These are phyloP conservation scores for Noctua pronuba DNA, from an alignment of 2,888 invertebrate species.

Conservation along the genomic window DNA sequence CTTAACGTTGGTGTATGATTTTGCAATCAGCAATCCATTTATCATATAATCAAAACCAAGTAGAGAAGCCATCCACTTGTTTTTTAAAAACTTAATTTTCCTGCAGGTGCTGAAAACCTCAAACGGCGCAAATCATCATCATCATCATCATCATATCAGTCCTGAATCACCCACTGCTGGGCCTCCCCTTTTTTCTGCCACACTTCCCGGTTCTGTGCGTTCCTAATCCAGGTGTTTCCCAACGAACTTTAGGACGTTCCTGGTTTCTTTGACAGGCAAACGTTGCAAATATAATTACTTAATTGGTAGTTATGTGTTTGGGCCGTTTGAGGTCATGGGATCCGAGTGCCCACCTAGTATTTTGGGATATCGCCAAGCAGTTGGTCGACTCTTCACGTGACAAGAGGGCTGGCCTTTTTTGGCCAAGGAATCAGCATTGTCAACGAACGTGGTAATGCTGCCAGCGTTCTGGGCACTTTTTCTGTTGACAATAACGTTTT, in stretches of 20 bases:
- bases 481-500: too few relatives aligned
- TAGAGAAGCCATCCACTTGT: not conserved
- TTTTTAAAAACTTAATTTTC: not conserved
- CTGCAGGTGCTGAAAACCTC: not conserved
- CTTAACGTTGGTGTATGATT: not conserved
- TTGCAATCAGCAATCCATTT: constrained; percentile 17
- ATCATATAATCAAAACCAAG: constrained; percentile 5
- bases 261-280: too few relatives aligned
- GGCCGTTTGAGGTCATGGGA: not conserved
- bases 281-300: not conserved
- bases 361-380: too few relatives aligned
- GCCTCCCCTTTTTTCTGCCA: too few relatives aligned
- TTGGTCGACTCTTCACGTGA: not conserved
- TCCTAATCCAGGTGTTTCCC: too few relatives aligned
- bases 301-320: not conserved
- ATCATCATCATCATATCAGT: too few relatives aligned
- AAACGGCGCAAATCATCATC: not conserved
- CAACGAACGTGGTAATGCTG: not conserved
- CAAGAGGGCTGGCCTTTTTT: not conserved
- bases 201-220: too few relatives aligned
- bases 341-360: too few relatives aligned
- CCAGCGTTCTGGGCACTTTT: too few relatives aligned
- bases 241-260: too few relatives aligned
- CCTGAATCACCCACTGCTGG: too few relatives aligned
- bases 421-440: not conserved